These are phyloP conservation scores for Trissoscelio sp. DNA, from an alignment of 2,888 invertebrate species.

Conservation along the genomic window DNA sequence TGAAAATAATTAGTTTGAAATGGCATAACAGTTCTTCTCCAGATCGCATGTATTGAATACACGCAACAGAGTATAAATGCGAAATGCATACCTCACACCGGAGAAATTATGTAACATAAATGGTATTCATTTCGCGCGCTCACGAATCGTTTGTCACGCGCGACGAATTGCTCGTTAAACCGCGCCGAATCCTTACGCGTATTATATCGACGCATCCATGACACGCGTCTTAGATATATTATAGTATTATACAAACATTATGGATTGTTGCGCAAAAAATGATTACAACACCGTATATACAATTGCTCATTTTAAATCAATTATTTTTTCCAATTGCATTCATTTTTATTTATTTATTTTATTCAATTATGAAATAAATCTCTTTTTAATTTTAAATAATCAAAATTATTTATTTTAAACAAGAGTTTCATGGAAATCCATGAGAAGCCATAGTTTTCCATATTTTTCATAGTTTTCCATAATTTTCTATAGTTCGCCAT, in stretches of 20 bases:
- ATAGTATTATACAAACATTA: conserved; percentile 8
- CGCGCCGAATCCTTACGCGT: conserved; percentile 35
- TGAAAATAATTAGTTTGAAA: conserved; percentile 45
- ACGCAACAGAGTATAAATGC: conserved; percentile 34
- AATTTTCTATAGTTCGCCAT: too few relatives aligned
- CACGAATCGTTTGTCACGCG: conserved; percentile 64
- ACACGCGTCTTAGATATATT: conserved; percentile 32
- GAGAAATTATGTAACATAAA: conserved; percentile 59
- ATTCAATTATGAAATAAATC: too few relatives aligned
- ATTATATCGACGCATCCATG: conserved; percentile 43
- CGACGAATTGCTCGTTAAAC: conserved; percentile 57
- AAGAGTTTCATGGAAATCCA: too few relatives aligned
- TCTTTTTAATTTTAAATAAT: too few relatives aligned
- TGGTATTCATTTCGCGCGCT: conserved; percentile 59
- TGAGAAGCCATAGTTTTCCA: too few relatives aligned
- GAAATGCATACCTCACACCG: conserved; percentile 10
- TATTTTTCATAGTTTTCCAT: too few relatives aligned
- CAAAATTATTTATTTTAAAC: too few relatives aligned
- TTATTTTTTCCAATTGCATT: background rate
- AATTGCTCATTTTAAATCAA: background rate
- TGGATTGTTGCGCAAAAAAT: conserved; percentile 13
- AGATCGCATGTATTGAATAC: conserved; percentile 23
- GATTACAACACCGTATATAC: background rate
- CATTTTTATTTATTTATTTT: background rate
- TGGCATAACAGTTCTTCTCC: conserved; percentile 51